Evolutionary conservation across 2,888 invertebrate species (phyloP).

Genomic region (Leucania comma): DNA sequence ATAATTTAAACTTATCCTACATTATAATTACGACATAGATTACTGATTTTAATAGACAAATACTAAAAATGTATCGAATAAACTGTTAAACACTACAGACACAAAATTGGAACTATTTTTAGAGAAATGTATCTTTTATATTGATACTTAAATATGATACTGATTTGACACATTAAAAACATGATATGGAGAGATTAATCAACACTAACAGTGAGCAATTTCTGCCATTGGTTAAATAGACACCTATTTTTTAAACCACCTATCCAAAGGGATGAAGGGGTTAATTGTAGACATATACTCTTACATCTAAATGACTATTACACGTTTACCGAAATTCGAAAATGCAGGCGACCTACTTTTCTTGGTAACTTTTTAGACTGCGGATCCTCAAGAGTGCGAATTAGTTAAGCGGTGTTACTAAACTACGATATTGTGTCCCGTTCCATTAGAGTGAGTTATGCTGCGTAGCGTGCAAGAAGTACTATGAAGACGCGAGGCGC

Average conservation of each 20-base stretch:
- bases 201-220: slow-evolving; percentile 35
- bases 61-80: background rate
- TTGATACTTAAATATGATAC: background rate
- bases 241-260: slow-evolving; percentile 27
- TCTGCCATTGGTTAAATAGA: slow-evolving; percentile 33
- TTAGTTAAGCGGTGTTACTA: no score
- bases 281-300: slow-evolving; percentile 40
- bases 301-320: slow-evolving; percentile 43
- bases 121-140: background rate
- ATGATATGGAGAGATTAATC: slow-evolving; percentile 13
- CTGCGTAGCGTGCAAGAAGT: background rate
- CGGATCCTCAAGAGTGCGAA: background rate
- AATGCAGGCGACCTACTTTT: background rate
- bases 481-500: background rate
- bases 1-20: slow-evolving; percentile 24
- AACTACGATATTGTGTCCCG: no score
- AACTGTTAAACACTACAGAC: background rate
- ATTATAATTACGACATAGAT: slow-evolving; percentile 7
- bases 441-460: background rate
- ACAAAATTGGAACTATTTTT: slow-evolving; percentile 10
- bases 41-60: slow-evolving; percentile 11
- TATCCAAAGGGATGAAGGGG: slow-evolving; percentile 20
- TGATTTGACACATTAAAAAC: slow-evolving; percentile 21
- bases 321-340: slow-evolving; percentile 7
- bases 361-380: background rate